These are phyloP conservation scores for Cotesia typhae DNA, from an alignment of 1,140 invertebrate species.

Conservation along the genomic window DNA sequence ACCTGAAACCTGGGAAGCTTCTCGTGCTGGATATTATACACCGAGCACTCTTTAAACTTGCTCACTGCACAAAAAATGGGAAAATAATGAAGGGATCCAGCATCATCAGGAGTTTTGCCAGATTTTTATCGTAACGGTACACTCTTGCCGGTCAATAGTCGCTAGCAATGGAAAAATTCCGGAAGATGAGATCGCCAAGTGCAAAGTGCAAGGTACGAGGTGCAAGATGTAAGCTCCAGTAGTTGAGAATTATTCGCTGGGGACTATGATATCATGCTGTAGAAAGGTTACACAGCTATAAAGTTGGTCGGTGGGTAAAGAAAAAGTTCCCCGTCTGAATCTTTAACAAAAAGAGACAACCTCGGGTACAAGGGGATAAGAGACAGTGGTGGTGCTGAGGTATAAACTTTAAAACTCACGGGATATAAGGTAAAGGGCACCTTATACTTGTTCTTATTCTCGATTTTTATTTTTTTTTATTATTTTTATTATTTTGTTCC, in stretches of 20 bases:
- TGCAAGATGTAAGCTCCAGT: conserved; percentile 34
- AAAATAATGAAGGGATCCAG: too few species aligned
- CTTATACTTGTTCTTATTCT: conserved; percentile 1
- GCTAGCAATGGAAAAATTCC: background rate
- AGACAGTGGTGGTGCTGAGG: background rate
- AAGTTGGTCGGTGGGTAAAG: background rate
- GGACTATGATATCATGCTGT: background rate
- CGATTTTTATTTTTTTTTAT: too few species aligned
- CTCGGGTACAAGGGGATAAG: background rate
- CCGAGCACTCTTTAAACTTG: too few species aligned
- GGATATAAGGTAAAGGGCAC: conserved; percentile 5
- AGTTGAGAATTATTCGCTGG: background rate
- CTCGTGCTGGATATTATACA: background rate
- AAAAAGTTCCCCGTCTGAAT: background rate
- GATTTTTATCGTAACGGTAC: too few species aligned
- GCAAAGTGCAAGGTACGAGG: conserved; percentile 28
- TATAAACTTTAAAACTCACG: conserved; percentile 9
- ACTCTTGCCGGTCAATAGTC: too few species aligned
- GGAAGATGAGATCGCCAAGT: background rate
- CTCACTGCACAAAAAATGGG: too few species aligned
- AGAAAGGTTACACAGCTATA: background rate
- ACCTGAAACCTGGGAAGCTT: background rate
- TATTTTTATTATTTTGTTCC: background rate
- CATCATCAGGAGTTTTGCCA: too few species aligned
- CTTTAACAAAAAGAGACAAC: background rate